These are phyloP conservation scores for Oligia latruncula DNA, from an alignment of 2,888 invertebrate genomes.

Conservation along the genomic window DNA sequence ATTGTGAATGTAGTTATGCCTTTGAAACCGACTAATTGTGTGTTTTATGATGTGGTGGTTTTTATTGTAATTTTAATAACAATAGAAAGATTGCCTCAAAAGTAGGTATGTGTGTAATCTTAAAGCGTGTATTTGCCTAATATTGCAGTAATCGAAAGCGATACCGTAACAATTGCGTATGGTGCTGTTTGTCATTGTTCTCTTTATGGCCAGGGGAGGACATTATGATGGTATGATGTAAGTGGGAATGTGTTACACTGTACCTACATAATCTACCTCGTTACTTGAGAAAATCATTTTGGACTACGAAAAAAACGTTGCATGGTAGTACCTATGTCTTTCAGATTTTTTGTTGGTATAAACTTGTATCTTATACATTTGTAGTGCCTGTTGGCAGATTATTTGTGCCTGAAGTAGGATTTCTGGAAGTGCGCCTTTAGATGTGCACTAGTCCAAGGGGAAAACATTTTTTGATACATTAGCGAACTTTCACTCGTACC, in stretches of 20 bases:
- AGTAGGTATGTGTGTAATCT: conserved; percentile 51
- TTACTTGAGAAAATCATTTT: conserved; percentile 4
- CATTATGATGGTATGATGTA: conserved; percentile 50
- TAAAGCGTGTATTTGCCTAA: conserved; percentile 59
- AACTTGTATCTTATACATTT: not conserved
- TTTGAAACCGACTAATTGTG: conserved; percentile 34
- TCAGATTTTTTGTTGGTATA: too few relatives aligned
- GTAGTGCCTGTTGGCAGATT: too few relatives aligned
- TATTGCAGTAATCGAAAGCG: conserved; percentile 59
- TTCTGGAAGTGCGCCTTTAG: not conserved
- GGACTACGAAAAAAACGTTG: not conserved
- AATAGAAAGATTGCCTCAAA: conserved; percentile 60
- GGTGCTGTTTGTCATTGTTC: conserved; percentile 61
- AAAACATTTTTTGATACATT: not conserved
- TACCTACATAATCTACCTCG: not conserved
- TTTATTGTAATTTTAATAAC: conserved; percentile 62
- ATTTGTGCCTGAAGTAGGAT: not conserved
- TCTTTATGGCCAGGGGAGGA: conserved; percentile 41
- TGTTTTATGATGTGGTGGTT: conserved; percentile 44
- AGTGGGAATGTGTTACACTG: conserved; percentile 26
- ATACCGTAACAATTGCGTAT: conserved; percentile 59
- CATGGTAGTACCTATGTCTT: not conserved
- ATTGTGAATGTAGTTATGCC: conserved; percentile 48
- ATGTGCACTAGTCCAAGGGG: not conserved
- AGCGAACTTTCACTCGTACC: not conserved